Evolutionary conservation across 2,888 invertebrate genomes (phyloP).

Genomic region (Eilema caniola): DNA sequence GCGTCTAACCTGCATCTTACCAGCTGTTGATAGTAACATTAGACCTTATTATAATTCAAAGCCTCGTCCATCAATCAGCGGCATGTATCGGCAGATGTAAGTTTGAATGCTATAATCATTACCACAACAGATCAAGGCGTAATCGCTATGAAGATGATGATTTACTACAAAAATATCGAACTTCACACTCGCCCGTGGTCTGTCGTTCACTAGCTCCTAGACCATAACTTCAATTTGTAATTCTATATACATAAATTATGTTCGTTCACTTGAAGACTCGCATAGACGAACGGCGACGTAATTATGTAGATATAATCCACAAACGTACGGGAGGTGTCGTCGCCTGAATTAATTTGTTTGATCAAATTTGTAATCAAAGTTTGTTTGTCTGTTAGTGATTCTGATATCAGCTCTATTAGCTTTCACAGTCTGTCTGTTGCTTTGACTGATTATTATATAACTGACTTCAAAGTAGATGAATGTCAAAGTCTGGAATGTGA

Average conservation of each 20-base stretch:
- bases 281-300: not conserved
- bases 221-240: slow-evolving; percentile 11
- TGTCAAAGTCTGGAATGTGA: no score
- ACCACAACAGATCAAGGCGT: no score
- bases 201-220: not conserved
- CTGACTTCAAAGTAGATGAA: not conserved
- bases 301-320: slow-evolving; percentile 35
- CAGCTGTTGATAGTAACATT: no score
- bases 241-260: slow-evolving; percentile 16
- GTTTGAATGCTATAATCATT: no score
- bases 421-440: not conserved
- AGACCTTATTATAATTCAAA: no score
- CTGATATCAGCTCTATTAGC: not conserved
- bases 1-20: no score
- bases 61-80: no score
- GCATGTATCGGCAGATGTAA: no score
- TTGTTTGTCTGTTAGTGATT: slow-evolving; percentile 7
- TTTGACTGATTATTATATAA: no score
- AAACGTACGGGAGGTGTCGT: slow-evolving; percentile 4
- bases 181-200: not conserved
- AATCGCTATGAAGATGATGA: no score
- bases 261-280: not conserved
- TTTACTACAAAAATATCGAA: no score
- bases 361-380: slow-evolving; percentile 1
- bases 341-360: slow-evolving; percentile 10